Base-by-base conservation (phyloP, 1,140 invertebrate species). In the Anagrus nilaparvatae region DNA sequence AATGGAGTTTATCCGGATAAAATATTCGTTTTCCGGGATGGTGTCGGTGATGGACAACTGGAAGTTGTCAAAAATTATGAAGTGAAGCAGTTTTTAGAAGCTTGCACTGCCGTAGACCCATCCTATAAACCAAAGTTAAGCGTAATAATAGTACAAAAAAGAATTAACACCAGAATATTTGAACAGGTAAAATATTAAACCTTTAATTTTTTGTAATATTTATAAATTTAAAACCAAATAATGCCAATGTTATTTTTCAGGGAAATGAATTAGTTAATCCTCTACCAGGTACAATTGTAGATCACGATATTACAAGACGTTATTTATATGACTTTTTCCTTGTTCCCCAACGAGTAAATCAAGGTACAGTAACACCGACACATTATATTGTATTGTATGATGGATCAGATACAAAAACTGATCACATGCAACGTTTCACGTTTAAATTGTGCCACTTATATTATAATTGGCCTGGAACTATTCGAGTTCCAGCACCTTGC, bases 391-490 rank as follows among this genome's bases (percentile, higher is more conserved):
- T 96, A 0, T 55, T 93, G 1, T 60, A 83, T 46, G 79, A 94
- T 58, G 74, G 75, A 19, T 73, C 75, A 1, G 67, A 75, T 12
- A 74, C 90, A 58, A 76, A 76, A 14, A 77, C 85, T 0, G 90
- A 95, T 59, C 76, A 88, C 37, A 69, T 93, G 42, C 93, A 97
- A 65, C 68, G 79, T 44, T 56, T 96, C 5, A 79, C 84, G 0
- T 96, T 88, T 61, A 95, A 94, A 59, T 65, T 95, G 55, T 90
- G 87, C 38, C 88, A 94, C 59, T 60, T 96, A 51, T 97, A 97
- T 61, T 97, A 91, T 66, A 97, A 97, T 68, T 96, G 92, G 91
- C 76, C 85, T 0, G 92, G 91, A 10, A 90, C 90, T 2, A 78
- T 96, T 14, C 64, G 87, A 33, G 87, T 95, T 23, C 92, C 94